phyloP scores from a whole-genome alignment of 2,797 vertebrate genomes.

The Etheostoma perlongum region DNA sequence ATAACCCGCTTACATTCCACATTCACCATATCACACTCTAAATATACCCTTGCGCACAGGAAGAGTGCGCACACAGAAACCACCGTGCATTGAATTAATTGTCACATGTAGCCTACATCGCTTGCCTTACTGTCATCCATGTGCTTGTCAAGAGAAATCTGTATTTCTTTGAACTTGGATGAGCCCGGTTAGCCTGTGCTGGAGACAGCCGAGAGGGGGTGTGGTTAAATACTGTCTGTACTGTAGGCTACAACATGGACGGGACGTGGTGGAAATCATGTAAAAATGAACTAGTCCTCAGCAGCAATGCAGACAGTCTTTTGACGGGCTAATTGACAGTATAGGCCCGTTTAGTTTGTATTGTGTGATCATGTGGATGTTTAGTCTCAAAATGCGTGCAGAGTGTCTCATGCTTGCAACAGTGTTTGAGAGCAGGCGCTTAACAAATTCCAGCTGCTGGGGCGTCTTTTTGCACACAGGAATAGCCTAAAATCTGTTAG shows the following conservation, averaged over 20 bases:
- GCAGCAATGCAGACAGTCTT: constrained; percentile 27
- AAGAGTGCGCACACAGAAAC: constrained; percentile 42
- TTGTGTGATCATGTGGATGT: constrained; percentile 17
- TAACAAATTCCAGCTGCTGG: constrained; percentile 72
- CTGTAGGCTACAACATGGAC: constrained; percentile 90
- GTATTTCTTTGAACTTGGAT: constrained; percentile 87
- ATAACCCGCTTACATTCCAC: constrained; percentile 97
- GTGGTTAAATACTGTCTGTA: constrained; percentile 91
- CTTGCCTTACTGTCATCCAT: constrained; percentile 15
- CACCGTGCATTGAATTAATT: constrained; percentile 53
- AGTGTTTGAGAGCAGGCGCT: constrained; percentile 53
- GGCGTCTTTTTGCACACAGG: constrained; percentile 60
- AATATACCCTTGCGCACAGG: constrained; percentile 86
- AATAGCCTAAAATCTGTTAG: constrained; percentile 54
- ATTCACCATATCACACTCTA: constrained; percentile 93
- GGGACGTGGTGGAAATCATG: constrained; percentile 81
- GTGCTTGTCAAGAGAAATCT: constrained; percentile 47
- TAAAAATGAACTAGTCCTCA: constrained; percentile 29
- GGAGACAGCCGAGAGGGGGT: constrained; percentile 89
- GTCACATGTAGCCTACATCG: constrained; percentile 30
- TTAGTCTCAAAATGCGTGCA: constrained; percentile 26
- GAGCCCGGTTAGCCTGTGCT: constrained; percentile 77
- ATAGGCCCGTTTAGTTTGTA: neutral
- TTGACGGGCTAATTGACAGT: constrained; percentile 25
- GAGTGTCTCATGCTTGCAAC: constrained; percentile 37